phyloP scores from a whole-genome alignment of 1,140 invertebrate genomes.

The Heliconius hermathena region DNA sequence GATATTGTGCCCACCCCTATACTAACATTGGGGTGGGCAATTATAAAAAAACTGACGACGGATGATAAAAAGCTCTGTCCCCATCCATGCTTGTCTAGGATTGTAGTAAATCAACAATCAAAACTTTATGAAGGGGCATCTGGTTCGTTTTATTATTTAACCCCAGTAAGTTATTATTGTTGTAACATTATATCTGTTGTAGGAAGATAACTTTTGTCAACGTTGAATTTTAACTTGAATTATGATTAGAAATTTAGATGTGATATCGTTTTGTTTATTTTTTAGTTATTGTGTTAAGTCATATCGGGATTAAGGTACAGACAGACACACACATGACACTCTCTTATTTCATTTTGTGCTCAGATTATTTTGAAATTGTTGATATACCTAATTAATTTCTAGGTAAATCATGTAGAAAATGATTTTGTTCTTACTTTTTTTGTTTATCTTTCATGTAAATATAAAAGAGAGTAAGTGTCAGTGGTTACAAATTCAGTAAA shows the following conservation, averaged over 20 bases:
- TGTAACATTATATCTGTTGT: background rate
- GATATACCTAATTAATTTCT: no score
- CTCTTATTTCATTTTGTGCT: no score
- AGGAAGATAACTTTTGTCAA: background rate
- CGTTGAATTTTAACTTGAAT: background rate
- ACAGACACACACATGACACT: no score
- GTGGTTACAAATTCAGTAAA: no score
- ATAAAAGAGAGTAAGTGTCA: no score
- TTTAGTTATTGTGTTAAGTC: background rate
- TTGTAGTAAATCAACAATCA: conserved; percentile 38
- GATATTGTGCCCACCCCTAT: conserved; percentile 37
- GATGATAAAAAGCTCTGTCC: conserved; percentile 37
- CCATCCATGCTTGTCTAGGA: conserved; percentile 32
- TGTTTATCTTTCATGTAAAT: no score
- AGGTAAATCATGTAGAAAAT: no score
- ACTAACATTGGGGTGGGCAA: conserved; percentile 7
- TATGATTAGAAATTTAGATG: background rate
- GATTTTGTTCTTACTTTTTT: no score
- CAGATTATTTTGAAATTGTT: no score
- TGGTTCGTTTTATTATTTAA: conserved; percentile 28
- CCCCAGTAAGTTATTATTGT: conserved; percentile 3
- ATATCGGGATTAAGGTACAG: background rate
- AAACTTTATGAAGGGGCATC: conserved; percentile 41
- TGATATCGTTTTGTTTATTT: background rate
- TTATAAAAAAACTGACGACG: conserved; percentile 37